Conservation (phyloP, 2,797 vertebrate species). For the Onychomys torridus region DNA sequence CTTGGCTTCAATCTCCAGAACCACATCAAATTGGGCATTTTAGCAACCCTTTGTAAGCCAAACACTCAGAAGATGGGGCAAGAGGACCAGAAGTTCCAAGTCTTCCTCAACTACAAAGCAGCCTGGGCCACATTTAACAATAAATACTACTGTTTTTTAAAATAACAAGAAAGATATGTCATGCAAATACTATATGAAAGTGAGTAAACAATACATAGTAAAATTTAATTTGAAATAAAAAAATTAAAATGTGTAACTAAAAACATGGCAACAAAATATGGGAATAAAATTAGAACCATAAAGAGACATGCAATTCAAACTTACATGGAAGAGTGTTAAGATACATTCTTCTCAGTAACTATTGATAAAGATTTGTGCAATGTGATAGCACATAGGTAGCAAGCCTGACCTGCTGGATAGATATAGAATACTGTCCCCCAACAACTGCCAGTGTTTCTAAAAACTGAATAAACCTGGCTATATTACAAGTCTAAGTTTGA, state of each 20-base stretch:
- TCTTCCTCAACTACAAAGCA: neutral
- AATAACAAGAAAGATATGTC: neutral
- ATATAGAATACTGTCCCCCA: neutral
- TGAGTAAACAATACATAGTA: neutral
- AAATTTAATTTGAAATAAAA: neutral
- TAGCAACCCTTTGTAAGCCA: neutral
- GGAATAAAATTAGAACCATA: neutral
- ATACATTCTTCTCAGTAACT: neutral
- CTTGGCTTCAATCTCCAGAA: neutral
- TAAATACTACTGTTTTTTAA: neutral
- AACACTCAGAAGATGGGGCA: neutral
- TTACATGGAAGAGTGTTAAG: neutral
- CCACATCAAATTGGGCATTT: neutral
- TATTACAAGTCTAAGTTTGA: neutral
- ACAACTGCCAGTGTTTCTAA: neutral
- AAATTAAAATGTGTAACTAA: neutral
- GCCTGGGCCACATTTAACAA: neutral
- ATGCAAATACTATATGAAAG: conserved; percentile 18
- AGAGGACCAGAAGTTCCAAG: neutral
- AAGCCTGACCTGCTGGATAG: neutral
- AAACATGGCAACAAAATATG: conserved; percentile 36
- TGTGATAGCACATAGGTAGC: neutral
- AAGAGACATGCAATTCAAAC: neutral
- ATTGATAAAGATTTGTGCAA: conserved; percentile 21
- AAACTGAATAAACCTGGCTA: neutral